Conservation (phyloP, 2,888 invertebrate species). For the Chrysotoxum bicinctum region DNA sequence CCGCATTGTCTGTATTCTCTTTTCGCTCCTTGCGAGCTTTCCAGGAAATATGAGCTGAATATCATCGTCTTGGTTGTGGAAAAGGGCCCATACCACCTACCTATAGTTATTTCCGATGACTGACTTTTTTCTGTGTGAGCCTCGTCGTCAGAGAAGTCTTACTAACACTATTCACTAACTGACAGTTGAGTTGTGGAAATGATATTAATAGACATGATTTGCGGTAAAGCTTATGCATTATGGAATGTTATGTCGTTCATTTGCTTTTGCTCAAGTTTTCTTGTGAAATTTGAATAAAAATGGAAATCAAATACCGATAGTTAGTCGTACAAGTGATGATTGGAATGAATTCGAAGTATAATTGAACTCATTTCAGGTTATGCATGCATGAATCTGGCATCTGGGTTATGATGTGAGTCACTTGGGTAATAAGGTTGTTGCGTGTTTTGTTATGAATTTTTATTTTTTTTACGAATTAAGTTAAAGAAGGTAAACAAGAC, state of each 20-base stretch:
- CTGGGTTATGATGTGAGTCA: conserved; percentile 41
- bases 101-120: not conserved
- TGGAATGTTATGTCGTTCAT: conserved; percentile 4
- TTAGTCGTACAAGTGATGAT: not conserved
- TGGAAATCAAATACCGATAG: conserved; percentile 42
- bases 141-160: not conserved
- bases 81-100: not conserved
- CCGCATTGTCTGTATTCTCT: not conserved
- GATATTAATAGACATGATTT: conserved; percentile 7
- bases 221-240: conserved; percentile 16
- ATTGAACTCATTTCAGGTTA: conserved; percentile 49
- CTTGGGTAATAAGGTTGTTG: conserved; percentile 43
- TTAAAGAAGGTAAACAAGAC: not conserved
- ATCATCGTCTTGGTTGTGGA: not conserved
- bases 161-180: conserved; percentile 20
- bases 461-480: not conserved
- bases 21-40: not conserved
- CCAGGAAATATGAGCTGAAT: not conserved
- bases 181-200: conserved; percentile 43
- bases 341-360: conserved; percentile 10
- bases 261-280: not conserved
- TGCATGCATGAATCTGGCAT: conserved; percentile 17
- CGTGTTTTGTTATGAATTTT: conserved; percentile 3
- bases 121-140: not conserved
- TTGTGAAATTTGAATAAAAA: conserved; percentile 48